phyloP scores from a whole-genome alignment of 2,888 invertebrate species.

The Heliconius ismenius region DNA sequence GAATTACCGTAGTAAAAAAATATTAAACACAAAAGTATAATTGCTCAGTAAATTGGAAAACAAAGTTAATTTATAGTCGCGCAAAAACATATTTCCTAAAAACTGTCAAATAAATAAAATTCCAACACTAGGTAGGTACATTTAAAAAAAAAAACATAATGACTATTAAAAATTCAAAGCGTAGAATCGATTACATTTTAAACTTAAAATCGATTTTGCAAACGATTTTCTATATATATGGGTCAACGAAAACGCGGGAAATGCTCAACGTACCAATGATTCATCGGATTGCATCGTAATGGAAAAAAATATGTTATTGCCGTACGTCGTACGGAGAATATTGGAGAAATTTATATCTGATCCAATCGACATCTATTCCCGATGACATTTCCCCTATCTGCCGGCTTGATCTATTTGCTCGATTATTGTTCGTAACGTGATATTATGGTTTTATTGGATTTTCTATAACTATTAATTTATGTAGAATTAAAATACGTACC shows the following conservation, averaged over 20 bases:
- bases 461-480: too few relatives aligned
- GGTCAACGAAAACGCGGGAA: slow-evolving; percentile 61
- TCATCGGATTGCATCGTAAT: slow-evolving; percentile 78
- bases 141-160: slow-evolving; percentile 2
- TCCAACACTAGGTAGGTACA: slow-evolving; percentile 12
- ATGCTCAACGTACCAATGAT: slow-evolving; percentile 71
- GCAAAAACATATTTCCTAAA: slow-evolving; percentile 21
- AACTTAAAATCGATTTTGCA: slow-evolving; percentile 53
- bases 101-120: slow-evolving; percentile 26
- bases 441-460: slow-evolving; percentile 54
- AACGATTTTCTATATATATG: slow-evolving; percentile 66
- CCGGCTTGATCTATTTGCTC: neutral
- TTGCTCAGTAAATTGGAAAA: slow-evolving; percentile 9
- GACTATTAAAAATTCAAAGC: slow-evolving; percentile 29
- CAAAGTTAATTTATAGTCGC: slow-evolving; percentile 5
- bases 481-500: too few relatives aligned
- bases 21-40: neutral
- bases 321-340: slow-evolving; percentile 71
- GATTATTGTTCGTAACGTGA: too few relatives aligned
- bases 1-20: neutral
- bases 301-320: slow-evolving; percentile 80
- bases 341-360: slow-evolving; percentile 45
- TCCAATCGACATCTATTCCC: slow-evolving; percentile 42
- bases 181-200: slow-evolving; percentile 33
- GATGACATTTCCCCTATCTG: slow-evolving; percentile 37